Percentiles rank a stretch among this genome's conserved stretches.
Conservation (phyloP, 2,888 invertebrate genomes). For the Hypolimnas misippus region DNA sequence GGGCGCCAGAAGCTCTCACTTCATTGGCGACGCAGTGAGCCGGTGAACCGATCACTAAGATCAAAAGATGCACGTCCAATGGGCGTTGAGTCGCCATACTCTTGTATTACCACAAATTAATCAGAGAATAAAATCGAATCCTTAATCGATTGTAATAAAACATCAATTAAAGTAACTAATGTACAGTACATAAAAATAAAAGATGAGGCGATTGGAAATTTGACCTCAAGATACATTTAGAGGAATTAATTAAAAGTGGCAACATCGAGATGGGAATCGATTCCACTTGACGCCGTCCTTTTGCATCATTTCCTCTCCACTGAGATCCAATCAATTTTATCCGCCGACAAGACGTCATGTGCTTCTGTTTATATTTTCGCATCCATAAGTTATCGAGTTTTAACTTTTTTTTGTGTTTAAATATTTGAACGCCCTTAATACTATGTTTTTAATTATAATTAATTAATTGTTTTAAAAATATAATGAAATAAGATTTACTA, state of each 20-base stretch:
- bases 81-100: constrained; percentile 8
- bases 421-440: not conserved
- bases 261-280: constrained; percentile 34
- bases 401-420: not conserved
- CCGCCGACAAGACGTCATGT: constrained; percentile 43
- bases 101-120: not conserved
- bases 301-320: constrained; percentile 62
- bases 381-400: constrained; percentile 22
- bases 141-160: too few species aligned
- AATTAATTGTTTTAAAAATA: too few species aligned
- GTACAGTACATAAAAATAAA: not conserved
- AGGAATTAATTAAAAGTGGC: constrained; percentile 38
- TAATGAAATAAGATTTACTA: too few species aligned
- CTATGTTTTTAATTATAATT: too few species aligned
- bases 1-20: constrained; percentile 32
- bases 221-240: constrained; percentile 29
- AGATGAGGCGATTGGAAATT: not conserved
- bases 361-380: constrained; percentile 28
- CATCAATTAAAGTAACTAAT: not conserved
- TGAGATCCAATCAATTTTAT: constrained; percentile 66
- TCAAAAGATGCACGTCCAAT: constrained; percentile 36
- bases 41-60: constrained; percentile 37
- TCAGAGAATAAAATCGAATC: constrained; percentile 3
- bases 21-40: constrained; percentile 32
- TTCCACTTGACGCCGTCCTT: constrained; percentile 55